phyloP scores from a whole-genome alignment of 1,140 invertebrate genomes.

The Araneus ventricosus region DNA sequence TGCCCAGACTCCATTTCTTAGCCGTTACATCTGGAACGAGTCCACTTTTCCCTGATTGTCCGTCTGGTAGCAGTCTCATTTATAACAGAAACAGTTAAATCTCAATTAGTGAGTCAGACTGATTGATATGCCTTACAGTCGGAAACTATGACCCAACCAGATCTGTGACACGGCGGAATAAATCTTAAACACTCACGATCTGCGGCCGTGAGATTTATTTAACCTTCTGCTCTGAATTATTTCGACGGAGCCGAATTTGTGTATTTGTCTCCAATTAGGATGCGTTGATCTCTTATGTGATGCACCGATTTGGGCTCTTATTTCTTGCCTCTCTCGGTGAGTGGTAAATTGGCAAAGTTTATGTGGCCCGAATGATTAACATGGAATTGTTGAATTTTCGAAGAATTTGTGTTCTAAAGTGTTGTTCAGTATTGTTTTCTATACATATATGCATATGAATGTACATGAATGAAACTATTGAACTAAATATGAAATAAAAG shows the following conservation, averaged over 20 bases:
- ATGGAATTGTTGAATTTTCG: too few relatives aligned
- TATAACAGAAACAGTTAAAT: slow-evolving; percentile 60
- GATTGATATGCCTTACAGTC: slow-evolving; percentile 49
- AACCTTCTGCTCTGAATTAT: neutral
- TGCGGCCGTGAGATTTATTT: slow-evolving; percentile 15
- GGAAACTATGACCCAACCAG: slow-evolving; percentile 40
- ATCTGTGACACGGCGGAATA: slow-evolving; percentile 40
- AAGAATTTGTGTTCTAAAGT: too few relatives aligned
- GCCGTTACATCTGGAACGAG: neutral
- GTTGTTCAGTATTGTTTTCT: too few relatives aligned
- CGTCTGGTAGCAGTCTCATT: slow-evolving; percentile 1
- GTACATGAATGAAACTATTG: too few relatives aligned
- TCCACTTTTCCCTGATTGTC: neutral
- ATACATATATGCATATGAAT: too few relatives aligned
- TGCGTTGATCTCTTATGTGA: neutral
- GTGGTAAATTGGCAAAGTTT: neutral
- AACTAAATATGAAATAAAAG: too few relatives aligned
- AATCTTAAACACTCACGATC: slow-evolving; percentile 30
- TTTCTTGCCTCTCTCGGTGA: neutral
- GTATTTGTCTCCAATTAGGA: slow-evolving; percentile 13
- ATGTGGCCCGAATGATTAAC: too few relatives aligned
- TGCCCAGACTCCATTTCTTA: neutral
- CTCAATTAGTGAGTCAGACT: slow-evolving; percentile 58
- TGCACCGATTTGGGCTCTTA: neutral
- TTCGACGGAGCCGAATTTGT: neutral